Base-by-base conservation (phyloP, 64 coral and sea anemone species). In the Acropora yongei region DNA sequence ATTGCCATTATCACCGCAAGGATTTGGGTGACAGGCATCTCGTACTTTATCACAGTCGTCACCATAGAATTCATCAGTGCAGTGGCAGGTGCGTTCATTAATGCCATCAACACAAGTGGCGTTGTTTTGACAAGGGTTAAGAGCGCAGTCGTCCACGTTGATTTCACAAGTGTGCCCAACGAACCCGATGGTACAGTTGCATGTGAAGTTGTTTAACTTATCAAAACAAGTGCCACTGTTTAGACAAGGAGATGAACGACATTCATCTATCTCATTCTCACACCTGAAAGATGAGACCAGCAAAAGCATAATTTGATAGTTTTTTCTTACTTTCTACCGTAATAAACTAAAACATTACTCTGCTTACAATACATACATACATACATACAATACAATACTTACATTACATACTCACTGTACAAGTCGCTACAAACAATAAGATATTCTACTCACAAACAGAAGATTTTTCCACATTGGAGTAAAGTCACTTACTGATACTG, bases 21-120 rank as follows among this genome's bases (percentile, higher is more conserved):
- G 75, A 10, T 47, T 77, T 0, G 75, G 75, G 44, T 48, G 75
- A 48, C 75, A 77, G 1, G 75, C 75, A 77, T 77, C 75, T 14
- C 75, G 75, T 11, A 77, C 44, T 16, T 77, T 77, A 5, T 48
- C 45, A 5, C 75, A 77, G 44, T 77, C 75, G 4, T 49, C 75
- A 48, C 75, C 75, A 77, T 77, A 77, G 44, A 77, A 77, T 18
- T 77, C 75, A 14, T 43, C 44, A 47, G 75, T 10, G 18, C 75
- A 77, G 9, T 17, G 3, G 18, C 75, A 77, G 4, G 44, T 17
- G 5, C 75, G 75, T 2, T 17, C 10, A 77, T 77, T 77, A 44
- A 77, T 16, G 43, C 75, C 44, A 77, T 77, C 75, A 77, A 77
- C 75, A 48, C 75, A 77, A 47, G 44, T 77, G 45, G 75, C 75